phyloP scores from a whole-genome alignment of 2,888 invertebrate species.

The Ormia ochracea region DNA sequence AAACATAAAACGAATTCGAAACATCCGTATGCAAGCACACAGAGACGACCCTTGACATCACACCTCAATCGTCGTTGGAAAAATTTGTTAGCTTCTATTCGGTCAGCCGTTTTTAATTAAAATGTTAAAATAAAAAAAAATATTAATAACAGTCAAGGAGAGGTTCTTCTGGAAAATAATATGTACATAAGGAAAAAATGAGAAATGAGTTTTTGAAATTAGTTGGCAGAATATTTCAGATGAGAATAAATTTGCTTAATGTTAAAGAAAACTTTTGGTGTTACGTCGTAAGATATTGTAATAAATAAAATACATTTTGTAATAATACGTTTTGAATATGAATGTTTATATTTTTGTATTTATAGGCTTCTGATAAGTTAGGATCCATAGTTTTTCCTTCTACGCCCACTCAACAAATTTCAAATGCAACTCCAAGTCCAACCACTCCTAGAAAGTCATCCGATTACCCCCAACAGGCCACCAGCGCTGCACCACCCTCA shows the following conservation, averaged over 20 bases:
- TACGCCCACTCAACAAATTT: conserved; percentile 78
- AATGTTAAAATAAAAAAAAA: not conserved
- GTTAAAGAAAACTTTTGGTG: conserved; percentile 41
- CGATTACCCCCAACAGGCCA: conserved; percentile 80
- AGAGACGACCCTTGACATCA: conserved; percentile 34
- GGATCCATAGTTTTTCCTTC: conserved; percentile 84
- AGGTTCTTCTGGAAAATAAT: not conserved
- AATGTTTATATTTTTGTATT: conserved; percentile 69
- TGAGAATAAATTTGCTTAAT: too few species aligned
- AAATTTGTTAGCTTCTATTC: not conserved
- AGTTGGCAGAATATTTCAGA: too few species aligned
- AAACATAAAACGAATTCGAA: too few species aligned
- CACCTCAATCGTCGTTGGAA: conserved; percentile 14
- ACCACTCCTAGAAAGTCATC: conserved; percentile 82
- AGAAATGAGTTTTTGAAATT: too few species aligned
- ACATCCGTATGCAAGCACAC: too few species aligned
- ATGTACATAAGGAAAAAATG: too few species aligned
- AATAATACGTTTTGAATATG: not conserved
- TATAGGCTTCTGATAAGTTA: conserved; percentile 85
- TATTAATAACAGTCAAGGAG: not conserved
- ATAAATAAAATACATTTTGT: not conserved
- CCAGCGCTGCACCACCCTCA: conserved; percentile 60
- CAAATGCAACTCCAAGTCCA: conserved; percentile 78
- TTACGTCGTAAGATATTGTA: conserved; percentile 15
- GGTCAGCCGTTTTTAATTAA: not conserved